Conservation (phyloP, 2,113 vertebrate genomes). For the Psophia crepitans region DNA sequence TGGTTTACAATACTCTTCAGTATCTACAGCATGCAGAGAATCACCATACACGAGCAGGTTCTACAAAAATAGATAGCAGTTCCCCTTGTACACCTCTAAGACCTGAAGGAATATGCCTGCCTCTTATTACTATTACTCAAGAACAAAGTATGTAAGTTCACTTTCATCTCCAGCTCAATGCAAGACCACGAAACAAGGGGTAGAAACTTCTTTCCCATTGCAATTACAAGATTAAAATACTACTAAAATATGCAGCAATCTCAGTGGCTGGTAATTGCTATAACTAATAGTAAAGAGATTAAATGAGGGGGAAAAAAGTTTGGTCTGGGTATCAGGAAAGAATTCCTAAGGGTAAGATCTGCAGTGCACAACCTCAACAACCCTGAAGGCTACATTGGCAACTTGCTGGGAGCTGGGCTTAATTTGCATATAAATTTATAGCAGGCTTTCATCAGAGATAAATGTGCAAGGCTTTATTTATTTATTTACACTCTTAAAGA, state of each 20-base stretch:
- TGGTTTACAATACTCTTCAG: background rate
- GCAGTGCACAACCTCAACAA: background rate
- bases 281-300: background rate
- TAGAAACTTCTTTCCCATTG: background rate
- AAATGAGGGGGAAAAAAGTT: background rate
- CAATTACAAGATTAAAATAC: constrained; percentile 6
- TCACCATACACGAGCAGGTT: background rate
- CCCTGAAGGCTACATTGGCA: background rate
- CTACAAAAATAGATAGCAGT: background rate
- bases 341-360: background rate
- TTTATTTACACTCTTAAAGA: background rate
- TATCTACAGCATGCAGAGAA: background rate
- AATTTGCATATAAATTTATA: constrained; percentile 2
- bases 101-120: background rate
- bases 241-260: background rate
- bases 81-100: background rate
- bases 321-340: background rate
- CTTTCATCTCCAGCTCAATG: background rate
- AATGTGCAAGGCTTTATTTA: background rate
- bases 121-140: background rate
- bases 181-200: background rate
- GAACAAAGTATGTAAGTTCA: background rate
- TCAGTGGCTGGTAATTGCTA: background rate
- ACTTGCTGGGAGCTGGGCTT: background rate
- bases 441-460: background rate